A percentile compares a stretch with the other conserved stretches of the same genome.
phyloP scores from a whole-genome alignment of 2,113 vertebrate species.

The Coptodon rendalli region DNA sequence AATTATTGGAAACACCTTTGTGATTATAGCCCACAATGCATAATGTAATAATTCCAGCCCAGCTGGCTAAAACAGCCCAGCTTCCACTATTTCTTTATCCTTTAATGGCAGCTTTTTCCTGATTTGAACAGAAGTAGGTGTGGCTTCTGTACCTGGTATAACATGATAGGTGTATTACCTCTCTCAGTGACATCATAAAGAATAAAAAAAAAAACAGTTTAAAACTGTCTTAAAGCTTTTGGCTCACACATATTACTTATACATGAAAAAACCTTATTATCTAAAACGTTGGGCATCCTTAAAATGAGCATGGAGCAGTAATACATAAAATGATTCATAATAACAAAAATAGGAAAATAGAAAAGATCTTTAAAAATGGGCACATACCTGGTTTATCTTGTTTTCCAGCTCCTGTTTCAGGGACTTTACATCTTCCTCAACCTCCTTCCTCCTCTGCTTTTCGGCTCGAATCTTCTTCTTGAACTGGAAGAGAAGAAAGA shows the following conservation, averaged over 20 bases:
- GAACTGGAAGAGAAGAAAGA: not conserved
- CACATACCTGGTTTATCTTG: not conserved
- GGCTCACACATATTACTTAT: not conserved
- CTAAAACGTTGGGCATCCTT: fast-evolving
- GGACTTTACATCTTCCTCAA: not conserved
- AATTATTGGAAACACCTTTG: not conserved
- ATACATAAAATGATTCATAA: not conserved
- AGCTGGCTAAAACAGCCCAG: not conserved
- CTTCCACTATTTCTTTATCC: fast-evolving
- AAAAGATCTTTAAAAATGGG: not conserved
- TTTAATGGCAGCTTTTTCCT: fast-evolving
- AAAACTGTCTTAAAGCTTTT: not conserved
- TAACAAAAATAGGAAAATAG: not conserved
- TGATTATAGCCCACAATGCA: fast-evolving
- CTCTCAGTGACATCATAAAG: not conserved
- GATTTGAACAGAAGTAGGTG: fast-evolving
- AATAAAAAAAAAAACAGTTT: not conserved
- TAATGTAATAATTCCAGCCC: not conserved
- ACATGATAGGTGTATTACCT: fast-evolving
- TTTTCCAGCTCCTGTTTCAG: not conserved
- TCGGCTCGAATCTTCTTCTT: not conserved
- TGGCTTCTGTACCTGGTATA: not conserved
- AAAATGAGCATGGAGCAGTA: not conserved
- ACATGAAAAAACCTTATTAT: fast-evolving
- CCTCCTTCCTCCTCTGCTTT: not conserved